Conservation (phyloP, 1,140 invertebrate genomes). For the Lamellibrachia luymesi region DNA sequence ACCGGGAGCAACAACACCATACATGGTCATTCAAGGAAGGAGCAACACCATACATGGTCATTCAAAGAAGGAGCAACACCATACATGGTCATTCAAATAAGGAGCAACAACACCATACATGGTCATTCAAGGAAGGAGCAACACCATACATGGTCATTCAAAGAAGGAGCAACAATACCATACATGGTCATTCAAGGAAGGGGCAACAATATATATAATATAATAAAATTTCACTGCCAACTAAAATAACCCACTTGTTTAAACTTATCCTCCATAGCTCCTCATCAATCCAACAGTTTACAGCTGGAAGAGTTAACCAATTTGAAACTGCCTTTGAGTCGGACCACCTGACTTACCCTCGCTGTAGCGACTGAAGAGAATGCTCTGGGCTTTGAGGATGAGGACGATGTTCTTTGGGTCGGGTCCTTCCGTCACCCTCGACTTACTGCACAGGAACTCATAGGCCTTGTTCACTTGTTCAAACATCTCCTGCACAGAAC, state of each 20-base stretch:
- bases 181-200: neutral
- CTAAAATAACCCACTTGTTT: too few relatives aligned
- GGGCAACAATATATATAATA: neutral
- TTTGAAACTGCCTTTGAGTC: neutral
- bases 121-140: neutral
- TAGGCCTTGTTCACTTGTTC: constrained; percentile 94
- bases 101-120: neutral
- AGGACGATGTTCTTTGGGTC: constrained; percentile 96
- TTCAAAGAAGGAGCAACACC: neutral
- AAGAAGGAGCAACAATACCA: neutral
- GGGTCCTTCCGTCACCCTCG: constrained; percentile 83
- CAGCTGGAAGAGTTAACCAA: too few relatives aligned
- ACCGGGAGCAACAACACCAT: constrained; percentile 33
- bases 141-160: neutral
- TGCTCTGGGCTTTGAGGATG: constrained; percentile 92
- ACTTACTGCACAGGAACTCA: constrained; percentile 94
- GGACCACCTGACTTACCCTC: constrained; percentile 64
- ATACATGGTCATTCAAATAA: neutral
- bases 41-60: neutral
- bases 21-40: neutral
- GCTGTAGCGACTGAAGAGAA: constrained; percentile 88
- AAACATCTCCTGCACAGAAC: constrained; percentile 75
- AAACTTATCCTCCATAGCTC: too few relatives aligned
- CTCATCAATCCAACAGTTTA: too few relatives aligned
- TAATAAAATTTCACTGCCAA: too few relatives aligned